Evolutionary conservation across 2,113 vertebrate species (phyloP).

Genomic region (Platysternon megacephalum): DNA sequence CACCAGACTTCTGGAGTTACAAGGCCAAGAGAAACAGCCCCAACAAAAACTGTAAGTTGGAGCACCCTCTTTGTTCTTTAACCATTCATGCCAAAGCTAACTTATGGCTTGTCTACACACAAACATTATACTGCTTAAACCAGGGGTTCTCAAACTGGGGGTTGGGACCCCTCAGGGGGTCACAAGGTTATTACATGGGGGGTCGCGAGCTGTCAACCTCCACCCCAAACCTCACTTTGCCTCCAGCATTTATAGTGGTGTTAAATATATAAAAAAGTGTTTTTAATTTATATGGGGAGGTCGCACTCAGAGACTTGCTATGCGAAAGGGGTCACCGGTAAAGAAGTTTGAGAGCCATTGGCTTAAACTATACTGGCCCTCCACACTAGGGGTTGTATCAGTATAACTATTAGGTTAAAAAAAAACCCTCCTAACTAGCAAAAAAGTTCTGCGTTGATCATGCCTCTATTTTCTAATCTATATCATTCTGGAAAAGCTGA

Average conservation of each 20-base stretch:
- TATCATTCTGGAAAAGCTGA: background rate
- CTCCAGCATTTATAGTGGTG: no score
- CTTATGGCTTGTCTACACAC: background rate
- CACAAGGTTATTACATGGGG: no score
- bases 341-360: no score
- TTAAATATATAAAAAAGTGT: no score
- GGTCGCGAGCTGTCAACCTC: no score
- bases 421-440: background rate
- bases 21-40: slow-evolving; percentile 43
- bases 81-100: background rate
- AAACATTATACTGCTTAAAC: background rate
- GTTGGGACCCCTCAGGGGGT: no score
- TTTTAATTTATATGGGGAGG: no score
- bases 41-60: slow-evolving; percentile 12
- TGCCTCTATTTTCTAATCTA: background rate
- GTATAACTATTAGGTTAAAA: accelerated
- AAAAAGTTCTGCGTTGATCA: background rate
- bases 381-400: accelerated
- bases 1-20: slow-evolving; percentile 28
- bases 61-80: background rate
- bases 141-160: no score
- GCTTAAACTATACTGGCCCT: accelerated
- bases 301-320: no score
- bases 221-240: no score
- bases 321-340: no score